Evolutionary conservation across 2,113 vertebrate genomes (phyloP).

Genomic region (Toxotes jaculatrix): DNA sequence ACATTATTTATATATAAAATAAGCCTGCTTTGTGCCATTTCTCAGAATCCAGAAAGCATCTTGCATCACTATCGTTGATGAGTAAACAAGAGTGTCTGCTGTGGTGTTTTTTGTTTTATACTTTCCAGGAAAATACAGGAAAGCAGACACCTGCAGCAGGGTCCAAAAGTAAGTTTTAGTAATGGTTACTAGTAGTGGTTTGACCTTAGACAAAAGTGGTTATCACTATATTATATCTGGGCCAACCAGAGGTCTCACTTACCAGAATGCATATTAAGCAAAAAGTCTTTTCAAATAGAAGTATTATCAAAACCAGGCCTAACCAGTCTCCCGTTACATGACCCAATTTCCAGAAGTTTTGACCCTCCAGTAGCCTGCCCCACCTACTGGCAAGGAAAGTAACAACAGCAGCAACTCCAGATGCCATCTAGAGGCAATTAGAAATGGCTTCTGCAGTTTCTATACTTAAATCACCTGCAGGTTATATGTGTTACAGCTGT

Average conservation of each 20-base stretch:
- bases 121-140: background rate
- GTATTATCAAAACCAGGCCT: background rate
- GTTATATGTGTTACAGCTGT: no score
- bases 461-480: no score
- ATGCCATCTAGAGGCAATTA: no score
- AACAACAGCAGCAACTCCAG: no score
- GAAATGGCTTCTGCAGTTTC: no score
- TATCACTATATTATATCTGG: background rate
- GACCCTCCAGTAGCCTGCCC: no score
- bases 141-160: background rate
- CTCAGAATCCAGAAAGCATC: conserved; percentile 27
- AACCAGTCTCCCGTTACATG: background rate
- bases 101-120: background rate
- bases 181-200: background rate
- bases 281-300: background rate
- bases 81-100: conserved; percentile 17
- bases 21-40: conserved; percentile 30
- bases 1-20: conserved; percentile 57
- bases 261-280: background rate
- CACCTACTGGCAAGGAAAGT: no score
- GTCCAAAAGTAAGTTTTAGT: background rate
- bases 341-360: background rate
- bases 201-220: background rate
- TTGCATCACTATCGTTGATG: conserved; percentile 25
- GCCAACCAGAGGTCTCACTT: no score